Base-by-base conservation (phyloP, 2,888 invertebrate genomes). In the Xiphydria camelus region DNA sequence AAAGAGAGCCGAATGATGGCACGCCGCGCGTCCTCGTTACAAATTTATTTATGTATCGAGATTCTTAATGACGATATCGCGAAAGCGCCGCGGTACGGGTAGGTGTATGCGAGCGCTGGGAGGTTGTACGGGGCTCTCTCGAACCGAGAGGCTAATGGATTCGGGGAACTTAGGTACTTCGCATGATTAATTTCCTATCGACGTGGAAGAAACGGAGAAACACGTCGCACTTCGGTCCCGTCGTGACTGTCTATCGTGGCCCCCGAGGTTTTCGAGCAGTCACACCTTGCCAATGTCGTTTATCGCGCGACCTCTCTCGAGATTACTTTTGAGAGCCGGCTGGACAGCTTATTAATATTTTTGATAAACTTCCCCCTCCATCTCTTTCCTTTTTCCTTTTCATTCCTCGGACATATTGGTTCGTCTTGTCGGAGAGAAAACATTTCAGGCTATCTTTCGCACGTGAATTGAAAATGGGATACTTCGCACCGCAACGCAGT, bases 101-200 rank as follows among this genome's bases (percentile, higher is more conserved):
- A 42, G 42, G 21, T 21, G 29, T n/a, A 7, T 29, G 36, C 35
- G 25, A 41, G 18, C n/a, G 21, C 26, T 17, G 20, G 19, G 10
- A 32, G 32, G 9, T 15, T 37, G 32, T 10, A 19, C 22, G n/a
- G 26, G 17, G 23, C 41, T 41, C 23, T 46, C 31, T 42, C 32
- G 32, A 52, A 45, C 33, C 38, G 47, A 51, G 47, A 54, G 21
- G 47, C 63, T 72, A 72, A 72, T 72, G 72, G 72, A 62, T 72
- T 72, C 71, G 53, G 49, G 55, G 71, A 73, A 72, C 57, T 67
- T n/a, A n/a, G n/a, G n/a, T 62, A 58, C 61, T 67, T 65, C 49
- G 64, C 66, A 64, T 70, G 72, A 72, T 73, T 70, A 71, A 73
- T 73, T 68, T 66, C 47, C 61, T 64, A 62, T 66, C 61, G 64